Evolutionary conservation across 2,888 invertebrate species (phyloP).

Genomic region (Rhagonycha fulva): DNA sequence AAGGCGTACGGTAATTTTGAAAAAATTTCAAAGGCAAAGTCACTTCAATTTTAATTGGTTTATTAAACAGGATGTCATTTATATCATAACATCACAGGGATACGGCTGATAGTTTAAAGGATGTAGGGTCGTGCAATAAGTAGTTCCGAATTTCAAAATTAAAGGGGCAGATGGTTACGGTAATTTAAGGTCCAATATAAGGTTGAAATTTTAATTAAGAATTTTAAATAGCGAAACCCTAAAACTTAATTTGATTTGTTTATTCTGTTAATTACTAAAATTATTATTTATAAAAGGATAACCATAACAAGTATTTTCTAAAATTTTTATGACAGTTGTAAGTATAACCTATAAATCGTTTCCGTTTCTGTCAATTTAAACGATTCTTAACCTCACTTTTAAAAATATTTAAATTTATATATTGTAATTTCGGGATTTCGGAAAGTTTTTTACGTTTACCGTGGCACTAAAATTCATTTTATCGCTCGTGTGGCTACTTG

Average conservation of each 20-base stretch:
- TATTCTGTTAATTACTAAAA: background rate
- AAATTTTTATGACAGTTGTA: too few relatives aligned
- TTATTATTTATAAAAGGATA: background rate
- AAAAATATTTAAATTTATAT: too few relatives aligned
- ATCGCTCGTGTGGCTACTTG: too few relatives aligned
- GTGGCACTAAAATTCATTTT: too few relatives aligned
- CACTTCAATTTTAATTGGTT: background rate
- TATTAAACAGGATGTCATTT: background rate
- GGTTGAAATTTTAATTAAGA: slow-evolving; percentile 1
- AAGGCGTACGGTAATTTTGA: background rate
- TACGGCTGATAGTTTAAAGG: background rate
- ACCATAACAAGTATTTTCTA: background rate
- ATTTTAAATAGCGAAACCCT: slow-evolving; percentile 8
- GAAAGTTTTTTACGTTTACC: too few relatives aligned
- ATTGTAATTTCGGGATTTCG: too few relatives aligned
- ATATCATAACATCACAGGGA: background rate
- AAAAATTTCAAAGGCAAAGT: background rate
- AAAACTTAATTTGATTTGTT: background rate
- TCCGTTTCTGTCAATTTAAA: too few relatives aligned
- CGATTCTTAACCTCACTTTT: too few relatives aligned
- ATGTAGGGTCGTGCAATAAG: background rate
- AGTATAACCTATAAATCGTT: too few relatives aligned
- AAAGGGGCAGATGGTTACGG: background rate
- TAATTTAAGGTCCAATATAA: background rate
- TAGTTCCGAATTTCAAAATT: background rate